Evolutionary conservation across 2,113 vertebrate species (phyloP).

Genomic region (Chamaea fasciata): DNA sequence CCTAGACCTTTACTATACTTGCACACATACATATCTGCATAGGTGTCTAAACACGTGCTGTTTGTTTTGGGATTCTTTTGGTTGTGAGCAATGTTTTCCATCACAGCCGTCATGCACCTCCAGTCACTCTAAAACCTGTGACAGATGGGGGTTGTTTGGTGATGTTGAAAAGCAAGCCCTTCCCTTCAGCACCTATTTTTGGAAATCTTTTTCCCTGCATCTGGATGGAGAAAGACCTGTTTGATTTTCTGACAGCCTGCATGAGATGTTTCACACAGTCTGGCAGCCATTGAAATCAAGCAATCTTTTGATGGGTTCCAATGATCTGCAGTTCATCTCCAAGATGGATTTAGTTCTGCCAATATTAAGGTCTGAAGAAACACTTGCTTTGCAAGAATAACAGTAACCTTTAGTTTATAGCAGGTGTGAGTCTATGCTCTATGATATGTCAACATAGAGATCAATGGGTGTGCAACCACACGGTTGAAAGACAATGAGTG

Average conservation of each 20-base stretch:
- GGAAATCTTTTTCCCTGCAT: background rate
- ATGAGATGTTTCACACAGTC: background rate
- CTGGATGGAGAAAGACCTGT: background rate
- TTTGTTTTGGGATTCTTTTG: background rate
- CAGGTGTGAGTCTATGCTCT: background rate
- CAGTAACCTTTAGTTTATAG: background rate
- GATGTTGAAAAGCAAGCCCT: background rate
- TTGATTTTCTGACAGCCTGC: background rate
- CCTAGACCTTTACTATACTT: background rate
- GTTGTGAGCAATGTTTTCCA: background rate
- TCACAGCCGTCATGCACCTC: background rate
- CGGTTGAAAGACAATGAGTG: background rate
- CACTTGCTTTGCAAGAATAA: background rate
- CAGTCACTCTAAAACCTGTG: background rate
- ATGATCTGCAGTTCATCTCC: background rate
- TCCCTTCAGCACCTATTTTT: background rate
- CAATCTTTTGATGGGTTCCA: background rate
- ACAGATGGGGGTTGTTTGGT: background rate
- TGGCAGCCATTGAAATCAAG: background rate
- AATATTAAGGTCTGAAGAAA: background rate
- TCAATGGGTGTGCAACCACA: background rate
- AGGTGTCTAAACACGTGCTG: background rate
- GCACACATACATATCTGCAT: rapidly evolving
- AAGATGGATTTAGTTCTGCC: background rate
- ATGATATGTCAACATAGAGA: background rate